Percentiles rank a stretch among this genome's conserved stretches.
phyloP scores from a whole-genome alignment of 2,797 vertebrate species.

The Microctenopoma steveboyesi region DNA sequence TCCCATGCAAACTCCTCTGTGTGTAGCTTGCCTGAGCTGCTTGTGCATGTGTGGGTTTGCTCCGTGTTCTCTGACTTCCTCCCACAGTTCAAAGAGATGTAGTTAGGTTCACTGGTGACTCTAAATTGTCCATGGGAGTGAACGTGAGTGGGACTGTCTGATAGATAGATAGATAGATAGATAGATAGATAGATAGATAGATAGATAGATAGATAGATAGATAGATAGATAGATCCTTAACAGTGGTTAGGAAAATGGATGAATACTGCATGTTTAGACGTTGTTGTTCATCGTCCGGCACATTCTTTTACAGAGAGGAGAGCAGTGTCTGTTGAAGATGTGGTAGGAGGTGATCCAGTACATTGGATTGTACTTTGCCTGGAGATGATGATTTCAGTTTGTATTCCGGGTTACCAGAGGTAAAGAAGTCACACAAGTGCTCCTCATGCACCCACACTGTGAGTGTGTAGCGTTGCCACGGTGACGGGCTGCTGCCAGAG shows the following conservation, averaged over 20 bases:
- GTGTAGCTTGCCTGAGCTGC: no score
- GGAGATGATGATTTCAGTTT: conserved; percentile 32
- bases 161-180: no score
- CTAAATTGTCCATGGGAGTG: no score
- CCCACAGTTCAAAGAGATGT: no score
- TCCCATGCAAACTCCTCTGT: neutral
- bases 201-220: no score
- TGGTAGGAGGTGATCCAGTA: conserved; percentile 17
- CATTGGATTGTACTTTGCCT: conserved; percentile 25
- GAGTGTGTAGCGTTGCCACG: conserved; percentile 50
- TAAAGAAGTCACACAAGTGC: conserved; percentile 59
- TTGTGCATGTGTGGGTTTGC: no score
- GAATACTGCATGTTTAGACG: neutral
- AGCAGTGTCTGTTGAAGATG: neutral
- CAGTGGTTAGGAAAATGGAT: no score
- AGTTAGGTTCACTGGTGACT: no score
- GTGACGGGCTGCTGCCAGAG: conserved; percentile 43
- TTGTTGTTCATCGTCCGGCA: neutral
- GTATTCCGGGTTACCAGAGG: conserved; percentile 55
- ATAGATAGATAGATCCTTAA: no score
- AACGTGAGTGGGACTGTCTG: no score
- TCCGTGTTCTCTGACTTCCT: no score
- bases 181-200: no score
- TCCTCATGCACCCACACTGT: conserved; percentile 54
- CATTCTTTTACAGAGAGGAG: conserved; percentile 12